Base-by-base conservation (phyloP, 2,797 vertebrate species). In the Arvicola amphibius region DNA sequence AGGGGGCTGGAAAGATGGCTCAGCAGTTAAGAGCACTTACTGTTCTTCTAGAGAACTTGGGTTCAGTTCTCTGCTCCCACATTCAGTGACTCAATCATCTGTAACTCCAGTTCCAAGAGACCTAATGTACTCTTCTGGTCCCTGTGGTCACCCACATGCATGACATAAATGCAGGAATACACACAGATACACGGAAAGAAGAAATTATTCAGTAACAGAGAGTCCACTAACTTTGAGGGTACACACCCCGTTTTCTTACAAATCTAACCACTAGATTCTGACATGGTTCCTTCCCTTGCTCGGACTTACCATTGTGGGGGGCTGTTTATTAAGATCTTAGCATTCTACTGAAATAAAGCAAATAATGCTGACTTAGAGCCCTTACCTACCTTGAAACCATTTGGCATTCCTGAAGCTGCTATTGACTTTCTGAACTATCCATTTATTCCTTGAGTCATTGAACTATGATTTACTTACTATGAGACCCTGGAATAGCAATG, bases 341-440 rank as follows among this genome's bases (percentile, higher is more conserved):
- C 14, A 89, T 94, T 73, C 84, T 32, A 95, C 69, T 81, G 63
- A 67, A 93, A 87, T 93, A 69, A 77, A 92, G n/a, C 53, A 80
- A 73, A 23, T 51, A 77, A 67, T 14, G 6, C 37, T 21, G 40
- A 14, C 65, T 73, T 63, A 86, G 63, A 81, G n/a, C 37, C 34
- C 43, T 43, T 71, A 32, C 34, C 87, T 80, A 84, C n/a, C 53
- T 92, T 59, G 91, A 87, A 92, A 86, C 3, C 19, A 27, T 43
- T 40, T 16, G 34, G 53, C 59, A 53, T 95, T 91, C 56, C 67
- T 65, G 29, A 91, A 91, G 59, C 76, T 65, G 81, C 48, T 46
- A 78, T 95, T 83, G 56, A 53, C 59, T 94, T 91, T 74, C 61
- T 71, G 46, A 94, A 85, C 53, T 32, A 59, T 6, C 23, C 32